These are phyloP conservation scores for Brachycybe producta DNA, from an alignment of 2,888 invertebrate species.

Conservation along the genomic window DNA sequence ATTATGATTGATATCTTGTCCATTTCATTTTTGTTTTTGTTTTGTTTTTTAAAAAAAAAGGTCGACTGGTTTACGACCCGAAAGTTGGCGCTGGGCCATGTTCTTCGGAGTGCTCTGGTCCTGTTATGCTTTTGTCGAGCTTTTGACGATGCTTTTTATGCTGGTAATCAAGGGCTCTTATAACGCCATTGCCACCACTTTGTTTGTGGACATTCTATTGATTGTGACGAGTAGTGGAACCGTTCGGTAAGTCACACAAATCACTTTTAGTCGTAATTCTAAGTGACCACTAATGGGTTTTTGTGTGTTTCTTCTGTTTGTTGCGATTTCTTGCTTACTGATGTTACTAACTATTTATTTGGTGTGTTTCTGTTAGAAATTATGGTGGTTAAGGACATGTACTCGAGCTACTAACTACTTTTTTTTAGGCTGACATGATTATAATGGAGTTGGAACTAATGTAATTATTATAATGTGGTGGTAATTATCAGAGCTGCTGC, in stretches of 20 bases:
- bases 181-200: slow-evolving; percentile 59
- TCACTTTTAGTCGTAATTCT: neutral
- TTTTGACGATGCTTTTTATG: slow-evolving; percentile 65
- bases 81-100: slow-evolving; percentile 42
- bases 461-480: too few species aligned
- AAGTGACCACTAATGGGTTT: slow-evolving; percentile 9
- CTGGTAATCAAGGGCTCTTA: slow-evolving; percentile 66
- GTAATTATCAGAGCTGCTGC: too few species aligned
- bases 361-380: too few species aligned
- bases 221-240: slow-evolving; percentile 56
- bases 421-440: too few species aligned
- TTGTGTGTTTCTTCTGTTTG: slow-evolving; percentile 1
- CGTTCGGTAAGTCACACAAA: slow-evolving; percentile 45
- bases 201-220: slow-evolving; percentile 60
- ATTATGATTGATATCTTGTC: neutral
- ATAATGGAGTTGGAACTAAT: too few species aligned
- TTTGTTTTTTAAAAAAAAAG: slow-evolving; percentile 15
- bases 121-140: slow-evolving; percentile 71
- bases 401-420: too few species aligned
- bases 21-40: neutral
- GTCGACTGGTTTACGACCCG: slow-evolving; percentile 23
- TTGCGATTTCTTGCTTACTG: slow-evolving; percentile 1
- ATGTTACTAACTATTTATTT: neutral
- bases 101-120: slow-evolving; percentile 65
- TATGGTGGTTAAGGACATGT: too few species aligned